These are phyloP conservation scores for Hemiscyllium ocellatum DNA, from an alignment of 2,113 vertebrate genomes.

Conservation along the genomic window DNA sequence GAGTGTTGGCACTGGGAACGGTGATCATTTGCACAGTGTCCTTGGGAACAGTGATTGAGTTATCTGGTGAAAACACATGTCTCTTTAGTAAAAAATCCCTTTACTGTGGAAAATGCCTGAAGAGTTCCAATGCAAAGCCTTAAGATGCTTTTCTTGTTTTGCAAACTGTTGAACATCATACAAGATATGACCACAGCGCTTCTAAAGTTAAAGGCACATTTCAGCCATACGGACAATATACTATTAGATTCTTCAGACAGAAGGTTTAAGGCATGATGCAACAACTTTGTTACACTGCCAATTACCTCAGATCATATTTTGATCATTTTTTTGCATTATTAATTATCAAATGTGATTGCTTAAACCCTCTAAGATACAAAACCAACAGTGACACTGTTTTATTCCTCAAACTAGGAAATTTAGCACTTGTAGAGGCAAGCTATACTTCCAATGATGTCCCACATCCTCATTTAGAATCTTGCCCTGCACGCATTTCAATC, in stretches of 20 bases:
- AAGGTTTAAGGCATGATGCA: background rate
- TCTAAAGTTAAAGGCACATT: background rate
- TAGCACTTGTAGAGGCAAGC: background rate
- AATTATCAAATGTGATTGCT: background rate
- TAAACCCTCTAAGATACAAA: background rate
- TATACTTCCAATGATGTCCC: background rate
- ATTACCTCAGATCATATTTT: background rate
- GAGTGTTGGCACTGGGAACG: background rate
- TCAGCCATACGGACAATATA: too few relatives aligned
- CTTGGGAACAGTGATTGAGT: background rate
- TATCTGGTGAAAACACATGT: conserved; percentile 24
- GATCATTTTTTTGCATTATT: background rate
- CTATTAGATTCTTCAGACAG: background rate
- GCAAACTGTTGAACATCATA: background rate
- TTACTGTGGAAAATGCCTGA: background rate
- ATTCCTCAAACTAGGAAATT: background rate
- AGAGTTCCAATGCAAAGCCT: background rate
- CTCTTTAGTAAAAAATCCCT: background rate
- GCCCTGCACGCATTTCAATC: background rate
- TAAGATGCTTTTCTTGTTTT: background rate
- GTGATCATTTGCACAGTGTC: background rate
- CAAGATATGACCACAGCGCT: background rate
- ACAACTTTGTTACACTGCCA: background rate
- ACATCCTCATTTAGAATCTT: background rate
- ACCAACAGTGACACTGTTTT: background rate